Evolutionary conservation across 1,140 invertebrate species (phyloP).

Genomic region (Macrostomum lignano): DNA sequence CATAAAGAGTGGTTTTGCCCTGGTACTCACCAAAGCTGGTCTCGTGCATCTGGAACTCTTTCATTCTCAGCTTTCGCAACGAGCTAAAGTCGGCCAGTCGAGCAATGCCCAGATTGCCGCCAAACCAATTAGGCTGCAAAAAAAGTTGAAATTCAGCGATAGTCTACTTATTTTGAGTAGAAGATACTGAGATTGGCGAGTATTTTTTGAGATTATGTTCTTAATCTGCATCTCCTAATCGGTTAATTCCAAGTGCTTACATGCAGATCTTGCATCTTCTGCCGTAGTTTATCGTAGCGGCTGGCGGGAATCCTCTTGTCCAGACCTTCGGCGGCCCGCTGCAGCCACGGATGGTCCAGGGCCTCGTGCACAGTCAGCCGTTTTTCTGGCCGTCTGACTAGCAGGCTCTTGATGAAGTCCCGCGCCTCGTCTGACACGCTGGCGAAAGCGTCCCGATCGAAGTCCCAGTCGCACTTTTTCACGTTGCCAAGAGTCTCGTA

Average conservation of each 20-base stretch:
- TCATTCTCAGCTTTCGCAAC: constrained; percentile 69
- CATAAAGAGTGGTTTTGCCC: too few relatives aligned
- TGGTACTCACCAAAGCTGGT: constrained; percentile 51
- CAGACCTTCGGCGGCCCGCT: constrained; percentile 34
- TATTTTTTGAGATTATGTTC: too few relatives aligned
- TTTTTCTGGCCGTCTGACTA: constrained; percentile 76
- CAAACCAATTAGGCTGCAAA: too few relatives aligned
- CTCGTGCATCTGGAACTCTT: constrained; percentile 83
- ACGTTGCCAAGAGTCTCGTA: constrained; percentile 92
- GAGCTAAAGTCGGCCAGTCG: constrained; percentile 82
- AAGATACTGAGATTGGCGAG: too few relatives aligned
- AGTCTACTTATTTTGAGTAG: too few relatives aligned
- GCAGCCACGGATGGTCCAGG: constrained; percentile 67
- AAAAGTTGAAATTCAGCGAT: too few relatives aligned
- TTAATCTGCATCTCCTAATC: too few relatives aligned
- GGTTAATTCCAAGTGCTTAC: constrained; percentile 17
- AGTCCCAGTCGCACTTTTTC: constrained; percentile 89
- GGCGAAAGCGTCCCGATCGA: constrained; percentile 60
- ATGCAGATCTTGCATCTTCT: constrained; percentile 43
- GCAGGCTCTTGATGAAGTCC: constrained; percentile 73
- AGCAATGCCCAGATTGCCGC: constrained; percentile 85
- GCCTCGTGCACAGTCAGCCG: constrained; percentile 92
- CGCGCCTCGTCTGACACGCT: constrained; percentile 78
- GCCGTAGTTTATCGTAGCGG: constrained; percentile 53
- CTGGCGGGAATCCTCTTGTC: constrained; percentile 40